A percentile compares a stretch with the other conserved stretches of the same genome.
These are phyloP conservation scores for Zaprionus capensis DNA, from an alignment of 1,140 invertebrate genomes.

Conservation along the genomic window DNA sequence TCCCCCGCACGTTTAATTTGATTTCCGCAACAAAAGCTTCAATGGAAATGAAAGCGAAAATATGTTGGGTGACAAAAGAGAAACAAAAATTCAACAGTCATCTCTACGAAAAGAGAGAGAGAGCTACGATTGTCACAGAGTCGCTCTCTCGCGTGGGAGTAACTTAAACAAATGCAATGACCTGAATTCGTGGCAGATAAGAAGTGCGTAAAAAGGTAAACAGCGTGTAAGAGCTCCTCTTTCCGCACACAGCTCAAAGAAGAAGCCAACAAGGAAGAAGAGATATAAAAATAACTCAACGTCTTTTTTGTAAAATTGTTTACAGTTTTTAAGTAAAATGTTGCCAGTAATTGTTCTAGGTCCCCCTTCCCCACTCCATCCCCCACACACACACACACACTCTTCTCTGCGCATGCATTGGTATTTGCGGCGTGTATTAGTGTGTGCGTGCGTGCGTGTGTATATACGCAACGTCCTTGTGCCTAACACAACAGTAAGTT, in stretches of 20 bases:
- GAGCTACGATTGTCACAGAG: slow-evolving; percentile 4
- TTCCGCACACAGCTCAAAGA: slow-evolving; percentile 4
- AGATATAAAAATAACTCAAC: slow-evolving; percentile 45
- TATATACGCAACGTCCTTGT: slow-evolving; percentile 71
- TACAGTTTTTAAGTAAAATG: slow-evolving; percentile 53
- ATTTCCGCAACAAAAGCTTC: slow-evolving; percentile 41
- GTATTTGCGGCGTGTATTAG: slow-evolving; percentile 39
- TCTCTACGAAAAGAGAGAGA: slow-evolving; percentile 20
- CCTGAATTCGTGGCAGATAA: slow-evolving; percentile 71
- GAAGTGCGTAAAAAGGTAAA: slow-evolving; percentile 39
- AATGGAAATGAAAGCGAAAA: slow-evolving; percentile 63
- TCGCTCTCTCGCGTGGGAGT: slow-evolving; percentile 9
- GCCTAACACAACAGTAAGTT: slow-evolving; percentile 63
- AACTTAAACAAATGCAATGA: slow-evolving; percentile 72
- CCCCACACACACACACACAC: slow-evolving; percentile 6
- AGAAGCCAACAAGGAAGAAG: slow-evolving; percentile 8
- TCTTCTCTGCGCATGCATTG: slow-evolving; percentile 33
- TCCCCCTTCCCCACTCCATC: slow-evolving; percentile 1
- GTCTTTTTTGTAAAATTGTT: slow-evolving; percentile 53
- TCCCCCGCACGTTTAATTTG: slow-evolving; percentile 34
- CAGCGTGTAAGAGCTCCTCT: slow-evolving; percentile 6
- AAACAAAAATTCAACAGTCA: slow-evolving; percentile 46
- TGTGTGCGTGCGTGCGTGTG: slow-evolving; percentile 41
- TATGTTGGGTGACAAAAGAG: slow-evolving; percentile 20
- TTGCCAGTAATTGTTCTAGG: slow-evolving; percentile 50